Conservation (phyloP, 2,113 vertebrate genomes). For the Uropsilus gracilis region DNA sequence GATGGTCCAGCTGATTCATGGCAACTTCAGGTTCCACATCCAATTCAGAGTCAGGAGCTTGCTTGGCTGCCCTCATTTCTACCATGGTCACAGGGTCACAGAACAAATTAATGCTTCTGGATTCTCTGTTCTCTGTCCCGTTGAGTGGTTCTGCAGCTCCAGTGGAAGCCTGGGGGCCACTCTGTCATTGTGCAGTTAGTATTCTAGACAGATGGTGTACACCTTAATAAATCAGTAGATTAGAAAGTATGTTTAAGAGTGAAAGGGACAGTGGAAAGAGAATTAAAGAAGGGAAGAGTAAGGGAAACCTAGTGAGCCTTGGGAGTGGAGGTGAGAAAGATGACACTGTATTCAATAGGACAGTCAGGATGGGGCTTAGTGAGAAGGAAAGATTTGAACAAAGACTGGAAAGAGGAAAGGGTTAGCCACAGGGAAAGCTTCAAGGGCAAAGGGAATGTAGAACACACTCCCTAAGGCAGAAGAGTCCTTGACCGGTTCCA, state of each 20-base stretch:
- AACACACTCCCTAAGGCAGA: background rate
- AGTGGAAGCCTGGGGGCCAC: background rate
- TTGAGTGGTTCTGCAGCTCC: background rate
- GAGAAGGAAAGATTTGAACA: background rate
- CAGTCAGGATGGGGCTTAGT: background rate
- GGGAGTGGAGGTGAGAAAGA: background rate
- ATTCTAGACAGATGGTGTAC: background rate
- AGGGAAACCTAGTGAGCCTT: background rate
- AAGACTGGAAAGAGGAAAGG: background rate
- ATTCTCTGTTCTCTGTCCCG: background rate
- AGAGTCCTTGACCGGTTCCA: background rate
- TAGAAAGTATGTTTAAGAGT: background rate
- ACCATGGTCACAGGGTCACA: fast-evolving
- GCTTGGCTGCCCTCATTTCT: background rate
- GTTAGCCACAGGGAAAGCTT: background rate
- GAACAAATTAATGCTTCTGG: fast-evolving
- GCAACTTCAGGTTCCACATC: background rate
- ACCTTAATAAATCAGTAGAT: background rate
- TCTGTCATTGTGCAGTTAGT: background rate
- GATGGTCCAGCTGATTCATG: background rate
- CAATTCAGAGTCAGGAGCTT: background rate
- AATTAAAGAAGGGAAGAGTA: background rate
- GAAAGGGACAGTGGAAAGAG: background rate
- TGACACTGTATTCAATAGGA: background rate
- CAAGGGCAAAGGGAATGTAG: background rate